Base-by-base conservation (phyloP, 1,140 invertebrate genomes). In the Nasonia giraulti region DNA sequence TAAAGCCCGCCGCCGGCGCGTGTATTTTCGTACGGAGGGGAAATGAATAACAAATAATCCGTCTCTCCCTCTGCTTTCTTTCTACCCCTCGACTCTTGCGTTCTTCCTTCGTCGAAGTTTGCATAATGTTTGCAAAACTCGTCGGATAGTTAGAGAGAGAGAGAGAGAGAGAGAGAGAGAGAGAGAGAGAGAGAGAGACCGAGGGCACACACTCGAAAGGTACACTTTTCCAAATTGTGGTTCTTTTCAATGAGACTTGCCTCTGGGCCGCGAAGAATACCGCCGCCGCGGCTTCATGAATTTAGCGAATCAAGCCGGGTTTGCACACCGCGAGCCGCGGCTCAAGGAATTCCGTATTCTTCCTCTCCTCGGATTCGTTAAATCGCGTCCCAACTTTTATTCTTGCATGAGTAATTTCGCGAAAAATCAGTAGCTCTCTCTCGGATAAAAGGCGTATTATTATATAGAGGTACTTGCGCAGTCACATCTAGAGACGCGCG, bases 11-110 rank as follows among this genome's bases (percentile, higher is more conserved):
- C 27, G 1, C 27, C 44, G 62, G 77, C n/a, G 71, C 6, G 40
- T 66, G 33, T 82, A n/a, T 85, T 76, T 80, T 84, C 71, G 23
- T 27, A 62, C 20, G 20, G 68, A 37, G 33, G 20, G 74, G 68
- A 77, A 86, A 82, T 82, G 85, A 86, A 86, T 86, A 86, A 83
- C 80, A 83, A 82, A 86, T 86, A 86, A 85, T 82, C 20, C 80
- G 62, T 75, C 73, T 82, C 47, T 74, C 47, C 33, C 23, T 84
- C 31, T 44, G 40, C 40, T 31, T 62, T 78, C 47, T 84, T 55
- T 47, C 47, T 80, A 66, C 78, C 71, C 14, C 31, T 23, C 20
- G 73, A 85, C 77, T 85, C 80, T 85, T 62, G 77, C 83, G 40
- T 0, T 44, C 40, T 2, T 44, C 0, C 40, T 44, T 44, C 40